Percentiles rank a stretch among this genome's conserved stretches.
phyloP scores from a whole-genome alignment of 2,113 vertebrate species.

The Mobula birostris region DNA sequence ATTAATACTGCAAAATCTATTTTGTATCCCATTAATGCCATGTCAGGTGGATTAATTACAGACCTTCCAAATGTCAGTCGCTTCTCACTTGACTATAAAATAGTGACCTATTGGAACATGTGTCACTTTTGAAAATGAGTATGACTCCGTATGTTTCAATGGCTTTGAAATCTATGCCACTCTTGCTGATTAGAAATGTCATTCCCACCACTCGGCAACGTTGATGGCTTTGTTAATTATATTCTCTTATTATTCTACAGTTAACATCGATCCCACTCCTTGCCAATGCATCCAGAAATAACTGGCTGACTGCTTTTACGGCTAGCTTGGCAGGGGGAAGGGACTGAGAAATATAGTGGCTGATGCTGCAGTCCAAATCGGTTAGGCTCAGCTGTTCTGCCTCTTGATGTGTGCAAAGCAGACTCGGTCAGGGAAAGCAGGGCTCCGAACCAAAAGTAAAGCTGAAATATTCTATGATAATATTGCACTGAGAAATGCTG shows the following conservation, averaged over 20 bases:
- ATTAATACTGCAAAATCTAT: not conserved
- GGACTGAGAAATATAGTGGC: not conserved
- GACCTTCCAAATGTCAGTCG: not conserved
- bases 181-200: slow-evolving; percentile 21
- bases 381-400: not conserved
- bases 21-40: slow-evolving; percentile 3
- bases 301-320: not conserved
- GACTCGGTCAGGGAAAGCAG: not conserved
- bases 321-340: not conserved
- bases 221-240: slow-evolving; percentile 28
- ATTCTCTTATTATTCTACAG: not conserved
- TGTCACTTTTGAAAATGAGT: not conserved
- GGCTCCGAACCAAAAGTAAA: not conserved
- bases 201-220: not conserved
- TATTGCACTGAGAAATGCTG: not conserved
- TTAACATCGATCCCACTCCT: not conserved
- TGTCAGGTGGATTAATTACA: not conserved
- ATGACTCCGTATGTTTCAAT: not conserved
- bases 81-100: not conserved
- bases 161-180: not conserved
- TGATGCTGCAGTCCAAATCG: not conserved
- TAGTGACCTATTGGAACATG: not conserved
- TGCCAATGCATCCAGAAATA: not conserved
- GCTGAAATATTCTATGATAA: not conserved
- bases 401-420: not conserved